Conservation (phyloP, 2,797 vertebrate genomes). For the Acrossocheilus fasciatus region DNA sequence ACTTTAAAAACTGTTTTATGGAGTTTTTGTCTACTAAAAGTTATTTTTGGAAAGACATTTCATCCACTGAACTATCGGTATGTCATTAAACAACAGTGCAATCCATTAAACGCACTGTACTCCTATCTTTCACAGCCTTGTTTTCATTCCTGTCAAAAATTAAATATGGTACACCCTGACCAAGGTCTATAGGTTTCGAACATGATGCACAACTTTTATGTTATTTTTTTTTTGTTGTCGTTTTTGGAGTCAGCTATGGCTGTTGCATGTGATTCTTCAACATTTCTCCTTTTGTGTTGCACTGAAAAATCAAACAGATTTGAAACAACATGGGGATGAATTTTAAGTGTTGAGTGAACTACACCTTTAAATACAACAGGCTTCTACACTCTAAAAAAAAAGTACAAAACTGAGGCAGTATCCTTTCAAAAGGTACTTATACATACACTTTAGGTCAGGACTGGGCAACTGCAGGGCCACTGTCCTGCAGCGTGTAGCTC, state of each 20-base stretch:
- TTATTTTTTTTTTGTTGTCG: no score
- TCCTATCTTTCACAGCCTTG: not conserved
- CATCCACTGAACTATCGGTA: not conserved
- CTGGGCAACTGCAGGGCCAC: no score
- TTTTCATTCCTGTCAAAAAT: not conserved
- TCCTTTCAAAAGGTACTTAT: no score
- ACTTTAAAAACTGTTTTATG: not conserved
- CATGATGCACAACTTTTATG: not conserved
- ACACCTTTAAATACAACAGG: not conserved
- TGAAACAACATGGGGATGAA: not conserved
- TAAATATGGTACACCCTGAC: not conserved
- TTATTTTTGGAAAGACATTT: not conserved
- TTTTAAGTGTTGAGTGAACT: not conserved
- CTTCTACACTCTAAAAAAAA: not conserved
- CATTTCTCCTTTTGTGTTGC: not conserved
- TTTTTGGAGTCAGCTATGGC: not conserved
- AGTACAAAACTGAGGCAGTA: no score
- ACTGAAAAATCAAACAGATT: not conserved
- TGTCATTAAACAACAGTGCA: not conserved
- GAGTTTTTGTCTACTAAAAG: not conserved
- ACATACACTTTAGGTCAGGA: no score
- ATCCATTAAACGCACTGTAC: not conserved
- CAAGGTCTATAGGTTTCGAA: not conserved
- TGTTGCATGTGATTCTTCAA: not conserved
- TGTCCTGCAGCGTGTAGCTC: no score